Percentiles rank a stretch among this genome's conserved stretches.
These are phyloP conservation scores for Clarias platycephalus DNA, from an alignment of 2,797 vertebrate species.

Conservation along the genomic window DNA sequence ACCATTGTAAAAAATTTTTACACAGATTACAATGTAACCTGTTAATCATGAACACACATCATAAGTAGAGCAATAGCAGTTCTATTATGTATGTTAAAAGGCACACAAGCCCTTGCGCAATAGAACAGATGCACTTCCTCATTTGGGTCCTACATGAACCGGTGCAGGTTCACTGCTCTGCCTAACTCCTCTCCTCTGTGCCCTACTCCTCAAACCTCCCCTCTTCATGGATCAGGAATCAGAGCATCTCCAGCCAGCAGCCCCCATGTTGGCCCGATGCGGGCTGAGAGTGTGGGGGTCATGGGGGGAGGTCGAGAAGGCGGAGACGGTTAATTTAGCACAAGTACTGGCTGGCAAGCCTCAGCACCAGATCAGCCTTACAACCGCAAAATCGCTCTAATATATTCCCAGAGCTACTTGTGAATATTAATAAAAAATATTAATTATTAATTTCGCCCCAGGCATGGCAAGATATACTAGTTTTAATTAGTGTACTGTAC, in stretches of 20 bases:
- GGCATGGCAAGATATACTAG: slow-evolving; percentile 99
- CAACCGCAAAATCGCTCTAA: slow-evolving; percentile 95
- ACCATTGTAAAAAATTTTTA: neutral
- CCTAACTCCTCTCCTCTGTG: slow-evolving; percentile 37
- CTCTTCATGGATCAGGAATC: slow-evolving; percentile 54
- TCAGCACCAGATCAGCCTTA: slow-evolving; percentile 83
- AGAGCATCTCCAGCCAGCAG: slow-evolving; percentile 52
- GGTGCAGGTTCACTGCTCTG: slow-evolving; percentile 34
- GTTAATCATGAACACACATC: neutral
- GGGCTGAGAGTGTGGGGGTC: slow-evolving; percentile 42
- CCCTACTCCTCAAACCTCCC: slow-evolving; percentile 40
- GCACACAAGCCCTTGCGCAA: neutral
- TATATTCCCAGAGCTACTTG: slow-evolving; percentile 99
- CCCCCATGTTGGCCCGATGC: slow-evolving; percentile 48
- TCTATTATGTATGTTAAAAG: neutral
- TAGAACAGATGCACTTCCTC: neutral
- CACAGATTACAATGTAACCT: neutral
- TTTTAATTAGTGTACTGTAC: slow-evolving; percentile 99
- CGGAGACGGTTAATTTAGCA: slow-evolving; percentile 72
- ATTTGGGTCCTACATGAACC: slow-evolving; percentile 2
- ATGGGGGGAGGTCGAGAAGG: slow-evolving; percentile 57
- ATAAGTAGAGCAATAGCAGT: neutral
- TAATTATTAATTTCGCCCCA: slow-evolving; percentile 99
- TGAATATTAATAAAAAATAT: slow-evolving; percentile 99
- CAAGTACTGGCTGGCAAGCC: slow-evolving; percentile 71